Base-by-base conservation (phyloP, 2,113 vertebrate genomes). In the Tapirus terrestris region DNA sequence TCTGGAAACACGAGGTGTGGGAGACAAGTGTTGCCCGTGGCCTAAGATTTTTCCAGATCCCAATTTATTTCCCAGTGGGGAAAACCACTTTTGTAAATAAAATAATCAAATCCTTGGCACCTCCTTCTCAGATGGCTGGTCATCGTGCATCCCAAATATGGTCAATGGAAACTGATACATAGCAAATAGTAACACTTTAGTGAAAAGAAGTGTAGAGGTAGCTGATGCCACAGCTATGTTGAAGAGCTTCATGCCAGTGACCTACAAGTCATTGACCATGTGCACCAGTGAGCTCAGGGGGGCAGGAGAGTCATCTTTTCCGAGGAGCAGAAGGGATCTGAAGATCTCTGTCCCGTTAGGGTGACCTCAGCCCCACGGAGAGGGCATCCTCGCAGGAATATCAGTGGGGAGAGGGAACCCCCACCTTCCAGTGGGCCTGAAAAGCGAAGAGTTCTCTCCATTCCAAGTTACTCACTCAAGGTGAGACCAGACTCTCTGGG, bases 171-270 rank as follows among this genome's bases (percentile, higher is more conserved):
- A 48, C 2, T 18, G 70, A 51, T 29, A 61, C 29, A 7, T 0
- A 33, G 70, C 70, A 68, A 33, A 68, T 3, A 23, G 33, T 16
- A 16, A 13, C 12, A 7, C 39, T 25, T 5, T 6, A 8, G 60
- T 17, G 45, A 56, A 25, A 20, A 27, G 9, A 20, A 2, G 20
- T 51, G 3, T 0, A 5, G 39, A 31, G 61, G 1, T 1, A 21
- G 79, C 36, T 23, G 36, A 10, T 25, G 31, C 31, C 83, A 21
- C 61, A 33, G 3, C 20, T 27, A 1, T n/a, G 3, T 0, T 0
- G 33, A 21, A 11, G n/a, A 76, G 60, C 7, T 7, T 20, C 51
- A 16, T 3, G 61, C 63, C 51, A 27, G 16, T 5, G 80, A 48
- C 25, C 53, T 39, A 18, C 29, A 48, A 79, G 56, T 63, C 72